Evolutionary conservation across 2,888 invertebrate genomes (phyloP).

Genomic region (Microctonus brassicae): DNA sequence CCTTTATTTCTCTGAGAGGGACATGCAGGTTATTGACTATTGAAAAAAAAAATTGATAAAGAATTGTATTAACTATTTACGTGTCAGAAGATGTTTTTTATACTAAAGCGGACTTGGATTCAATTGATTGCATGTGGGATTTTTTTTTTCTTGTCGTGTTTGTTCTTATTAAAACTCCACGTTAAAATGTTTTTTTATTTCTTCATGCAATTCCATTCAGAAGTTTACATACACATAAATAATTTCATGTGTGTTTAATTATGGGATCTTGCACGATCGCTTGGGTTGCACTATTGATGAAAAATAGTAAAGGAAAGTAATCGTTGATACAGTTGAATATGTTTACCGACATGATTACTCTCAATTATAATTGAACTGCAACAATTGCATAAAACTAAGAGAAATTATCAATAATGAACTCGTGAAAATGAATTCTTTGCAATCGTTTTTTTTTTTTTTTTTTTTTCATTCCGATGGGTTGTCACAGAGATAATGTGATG

Average conservation of each 20-base stretch:
- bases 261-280: neutral
- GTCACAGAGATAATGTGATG: slow-evolving; percentile 66
- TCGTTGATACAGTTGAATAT: neutral
- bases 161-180: neutral
- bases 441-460: neutral
- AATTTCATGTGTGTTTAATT: neutral
- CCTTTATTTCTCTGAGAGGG: neutral
- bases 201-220: neutral
- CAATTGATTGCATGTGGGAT: neutral
- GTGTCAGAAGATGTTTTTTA: neutral
- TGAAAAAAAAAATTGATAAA: neutral
- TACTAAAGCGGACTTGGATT: neutral
- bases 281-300: neutral
- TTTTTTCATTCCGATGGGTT: slow-evolving; percentile 58
- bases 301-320: neutral
- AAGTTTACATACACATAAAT: neutral
- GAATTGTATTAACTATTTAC: neutral
- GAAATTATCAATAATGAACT: neutral
- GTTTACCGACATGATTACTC: neutral
- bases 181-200: neutral
- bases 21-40: neutral
- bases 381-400: neutral
- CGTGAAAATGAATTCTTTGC: neutral
- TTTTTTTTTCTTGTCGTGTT: neutral
- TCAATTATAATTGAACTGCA: neutral